These are phyloP conservation scores for Melitaea athalia DNA, from an alignment of 2,888 invertebrate genomes.

Conservation along the genomic window DNA sequence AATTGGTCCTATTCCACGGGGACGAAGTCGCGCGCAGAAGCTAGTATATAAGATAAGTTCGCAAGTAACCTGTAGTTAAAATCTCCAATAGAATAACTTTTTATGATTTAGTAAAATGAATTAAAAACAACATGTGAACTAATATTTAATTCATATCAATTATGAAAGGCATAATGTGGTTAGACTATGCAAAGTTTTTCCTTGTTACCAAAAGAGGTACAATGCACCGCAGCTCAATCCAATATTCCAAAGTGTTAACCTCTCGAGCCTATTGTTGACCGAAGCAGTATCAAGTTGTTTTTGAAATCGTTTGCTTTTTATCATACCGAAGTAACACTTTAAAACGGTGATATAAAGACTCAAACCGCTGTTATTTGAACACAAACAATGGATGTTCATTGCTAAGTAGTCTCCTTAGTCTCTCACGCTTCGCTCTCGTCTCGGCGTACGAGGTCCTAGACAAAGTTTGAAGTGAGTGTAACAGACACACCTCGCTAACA, in stretches of 20 bases:
- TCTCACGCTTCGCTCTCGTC: constrained; percentile 58
- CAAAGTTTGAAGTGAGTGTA: constrained; percentile 62
- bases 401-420: constrained; percentile 58
- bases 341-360: constrained; percentile 51
- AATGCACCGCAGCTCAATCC: constrained; percentile 31
- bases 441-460: constrained; percentile 56
- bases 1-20: too few species aligned
- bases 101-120: too few species aligned
- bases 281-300: constrained; percentile 33
- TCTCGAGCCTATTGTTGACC: constrained; percentile 46
- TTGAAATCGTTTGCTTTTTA: constrained; percentile 28
- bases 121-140: too few species aligned
- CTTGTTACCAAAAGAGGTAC: constrained; percentile 59
- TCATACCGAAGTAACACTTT: constrained; percentile 42
- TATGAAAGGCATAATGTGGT: background rate
- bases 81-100: background rate
- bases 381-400: constrained; percentile 64
- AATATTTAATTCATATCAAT: background rate
- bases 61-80: background rate
- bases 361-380: constrained; percentile 57
- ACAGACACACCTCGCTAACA: constrained; percentile 61
- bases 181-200: background rate
- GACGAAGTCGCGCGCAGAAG: too few species aligned
- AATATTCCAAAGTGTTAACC: constrained; percentile 29
- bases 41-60: background rate